Percentiles rank a stretch among this genome's conserved stretches.
Evolutionary conservation across 2,113 vertebrate species (phyloP).

Genomic region (Dascyllus trimaculatus): DNA sequence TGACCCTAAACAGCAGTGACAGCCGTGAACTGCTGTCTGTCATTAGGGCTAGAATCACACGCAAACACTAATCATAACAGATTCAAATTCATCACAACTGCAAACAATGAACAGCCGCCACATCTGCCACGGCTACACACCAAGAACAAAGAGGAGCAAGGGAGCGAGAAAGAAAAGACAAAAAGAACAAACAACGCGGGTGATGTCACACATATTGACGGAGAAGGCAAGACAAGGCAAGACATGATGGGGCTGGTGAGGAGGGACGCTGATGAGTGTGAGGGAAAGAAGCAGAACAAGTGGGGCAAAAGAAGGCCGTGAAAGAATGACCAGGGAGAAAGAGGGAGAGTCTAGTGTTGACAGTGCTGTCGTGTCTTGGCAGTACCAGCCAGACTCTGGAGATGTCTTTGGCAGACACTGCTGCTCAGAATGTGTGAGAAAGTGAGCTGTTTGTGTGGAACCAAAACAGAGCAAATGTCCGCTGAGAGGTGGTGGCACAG

Average conservation of each 20-base stretch:
- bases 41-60: slow-evolving; percentile 32
- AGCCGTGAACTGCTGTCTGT: slow-evolving; percentile 46
- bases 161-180: slow-evolving; percentile 47
- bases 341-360: slow-evolving; percentile 57
- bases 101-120: slow-evolving; percentile 40
- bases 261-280: slow-evolving; percentile 20
- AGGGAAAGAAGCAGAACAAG: slow-evolving; percentile 39
- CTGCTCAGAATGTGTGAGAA: slow-evolving; percentile 33
- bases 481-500: slow-evolving; percentile 15
- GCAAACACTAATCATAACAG: slow-evolving; percentile 35
- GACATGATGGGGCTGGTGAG: slow-evolving; percentile 43
- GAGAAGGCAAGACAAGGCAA: slow-evolving; percentile 43
- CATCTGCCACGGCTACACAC: slow-evolving; percentile 22
- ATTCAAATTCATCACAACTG: slow-evolving; percentile 21
- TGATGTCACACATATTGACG: slow-evolving; percentile 59
- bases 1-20: slow-evolving; percentile 40
- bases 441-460: slow-evolving; percentile 49
- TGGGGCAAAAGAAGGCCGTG: slow-evolving; percentile 26
- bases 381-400: slow-evolving; percentile 65
- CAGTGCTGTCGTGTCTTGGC: slow-evolving; percentile 68
- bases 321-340: slow-evolving; percentile 40
- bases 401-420: slow-evolving; percentile 71
- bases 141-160: slow-evolving; percentile 57
- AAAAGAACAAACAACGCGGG: slow-evolving; percentile 59
- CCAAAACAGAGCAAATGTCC: slow-evolving; percentile 28